Percentiles rank a stretch among this genome's conserved stretches.
Conservation (phyloP, 2,113 vertebrate species). For the Paramisgurnus dabryanus region DNA sequence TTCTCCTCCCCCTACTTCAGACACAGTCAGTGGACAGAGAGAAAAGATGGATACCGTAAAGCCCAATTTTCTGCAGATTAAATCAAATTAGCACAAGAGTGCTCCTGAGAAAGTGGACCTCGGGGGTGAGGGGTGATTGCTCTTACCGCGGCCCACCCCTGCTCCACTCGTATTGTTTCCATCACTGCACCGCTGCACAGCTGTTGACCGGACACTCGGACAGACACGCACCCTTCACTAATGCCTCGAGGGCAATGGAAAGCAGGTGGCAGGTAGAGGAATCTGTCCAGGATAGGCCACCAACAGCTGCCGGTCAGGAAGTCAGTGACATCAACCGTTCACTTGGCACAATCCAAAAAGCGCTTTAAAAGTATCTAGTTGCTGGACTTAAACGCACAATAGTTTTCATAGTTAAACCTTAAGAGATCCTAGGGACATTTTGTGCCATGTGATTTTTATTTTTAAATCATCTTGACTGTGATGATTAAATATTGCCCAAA, state of each 20-base stretch:
- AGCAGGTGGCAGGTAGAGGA: constrained; percentile 67
- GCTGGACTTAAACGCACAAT: background rate
- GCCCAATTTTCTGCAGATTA: constrained; percentile 68
- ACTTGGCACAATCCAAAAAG: background rate
- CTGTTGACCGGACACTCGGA: constrained; percentile 50
- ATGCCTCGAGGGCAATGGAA: constrained; percentile 67
- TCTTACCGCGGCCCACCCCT: constrained; percentile 30
- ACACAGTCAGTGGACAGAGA: constrained; percentile 49
- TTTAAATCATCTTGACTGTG: no score
- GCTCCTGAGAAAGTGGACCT: constrained; percentile 61
- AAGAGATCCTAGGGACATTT: no score
- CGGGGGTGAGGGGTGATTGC: constrained; percentile 52
- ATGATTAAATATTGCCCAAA: no score
- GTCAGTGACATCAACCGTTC: background rate
- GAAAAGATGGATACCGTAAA: constrained; percentile 56
- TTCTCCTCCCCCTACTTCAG: constrained; percentile 59
- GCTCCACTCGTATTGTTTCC: constrained; percentile 56
- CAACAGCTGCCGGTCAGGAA: constrained; percentile 35
- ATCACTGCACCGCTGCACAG: constrained; percentile 61
- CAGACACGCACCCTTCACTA: constrained; percentile 61
- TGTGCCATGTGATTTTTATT: no score
- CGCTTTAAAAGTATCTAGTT: constrained; percentile 11
- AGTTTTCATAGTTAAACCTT: no score
- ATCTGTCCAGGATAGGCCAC: constrained; percentile 6
- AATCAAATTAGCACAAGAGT: constrained; percentile 72